These are phyloP conservation scores for Agapornis canus DNA, from an alignment of 2,797 vertebrate genomes.

Conservation along the genomic window DNA sequence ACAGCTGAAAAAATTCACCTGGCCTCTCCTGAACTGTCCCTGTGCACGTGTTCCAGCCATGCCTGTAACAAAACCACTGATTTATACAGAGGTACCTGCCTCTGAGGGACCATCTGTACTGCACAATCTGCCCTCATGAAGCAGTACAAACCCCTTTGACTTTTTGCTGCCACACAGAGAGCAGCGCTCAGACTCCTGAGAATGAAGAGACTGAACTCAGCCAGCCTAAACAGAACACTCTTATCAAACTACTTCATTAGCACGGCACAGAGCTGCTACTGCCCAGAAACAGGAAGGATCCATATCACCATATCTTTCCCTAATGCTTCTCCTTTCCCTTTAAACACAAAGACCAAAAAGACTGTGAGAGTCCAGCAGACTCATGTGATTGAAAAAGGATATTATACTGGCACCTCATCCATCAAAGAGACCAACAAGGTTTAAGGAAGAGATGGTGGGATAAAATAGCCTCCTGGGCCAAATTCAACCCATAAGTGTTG, in stretches of 20 bases:
- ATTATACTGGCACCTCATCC: neutral
- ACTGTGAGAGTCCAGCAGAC: neutral
- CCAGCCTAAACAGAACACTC: neutral
- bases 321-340: neutral
- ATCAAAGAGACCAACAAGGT: constrained; percentile 14
- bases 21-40: neutral
- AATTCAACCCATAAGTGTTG: constrained; percentile 29
- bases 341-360: constrained; percentile 9
- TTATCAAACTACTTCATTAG: neutral
- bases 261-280: neutral
- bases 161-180: accelerated
- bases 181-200: accelerated
- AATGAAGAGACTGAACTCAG: neutral
- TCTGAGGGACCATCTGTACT: neutral
- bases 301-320: neutral
- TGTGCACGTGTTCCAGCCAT: accelerated
- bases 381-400: neutral
- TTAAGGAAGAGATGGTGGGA: constrained; percentile 16
- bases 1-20: neutral
- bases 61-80: neutral
- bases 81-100: neutral
- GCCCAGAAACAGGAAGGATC: constrained; percentile 26
- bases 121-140: neutral
- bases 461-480: constrained; percentile 39
- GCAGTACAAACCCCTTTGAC: neutral